phyloP scores from a whole-genome alignment of 1,140 invertebrate genomes.

The Panonychus citri region DNA sequence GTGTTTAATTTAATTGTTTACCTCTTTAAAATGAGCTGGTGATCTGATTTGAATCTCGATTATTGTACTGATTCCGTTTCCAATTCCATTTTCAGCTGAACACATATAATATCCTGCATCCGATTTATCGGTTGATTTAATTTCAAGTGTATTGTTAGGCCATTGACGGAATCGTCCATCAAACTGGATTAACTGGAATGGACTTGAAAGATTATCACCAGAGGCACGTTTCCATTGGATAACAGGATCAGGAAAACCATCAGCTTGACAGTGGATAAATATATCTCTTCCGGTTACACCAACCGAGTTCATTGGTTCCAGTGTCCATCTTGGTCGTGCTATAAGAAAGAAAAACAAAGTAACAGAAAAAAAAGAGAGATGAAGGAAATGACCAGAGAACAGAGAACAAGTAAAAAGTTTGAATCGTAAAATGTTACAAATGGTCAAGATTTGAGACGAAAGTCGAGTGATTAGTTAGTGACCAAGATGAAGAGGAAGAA shows the following conservation, averaged over 20 bases:
- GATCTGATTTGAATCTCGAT: constrained; percentile 36
- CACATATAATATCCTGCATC: constrained; percentile 11
- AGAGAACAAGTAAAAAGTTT: too few relatives aligned
- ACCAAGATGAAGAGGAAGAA: too few relatives aligned
- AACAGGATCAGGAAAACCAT: constrained; percentile 5
- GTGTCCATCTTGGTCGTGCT: constrained; percentile 25
- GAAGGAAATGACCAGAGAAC: too few relatives aligned
- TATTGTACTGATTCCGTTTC: constrained; percentile 24
- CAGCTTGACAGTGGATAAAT: constrained; percentile 5
- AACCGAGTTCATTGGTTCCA: constrained; percentile 21
- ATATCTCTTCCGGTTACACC: constrained; percentile 10
- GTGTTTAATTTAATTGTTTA: constrained; percentile 18
- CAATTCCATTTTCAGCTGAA: constrained; percentile 19
- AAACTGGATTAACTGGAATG: neutral
- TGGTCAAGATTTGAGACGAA: too few relatives aligned
- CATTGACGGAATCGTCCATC: constrained; percentile 7
- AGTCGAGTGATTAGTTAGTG: too few relatives aligned
- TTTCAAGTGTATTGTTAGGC: neutral
- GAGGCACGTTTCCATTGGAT: constrained; percentile 13
- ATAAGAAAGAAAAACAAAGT: neutral
- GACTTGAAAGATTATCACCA: neutral
- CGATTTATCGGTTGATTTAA: constrained; percentile 6
- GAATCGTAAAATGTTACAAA: too few relatives aligned
- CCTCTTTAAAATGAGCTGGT: constrained; percentile 77
- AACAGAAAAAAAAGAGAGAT: too few relatives aligned